Conservation (phyloP, 2,888 invertebrate genomes). For the Archips xylosteana region DNA sequence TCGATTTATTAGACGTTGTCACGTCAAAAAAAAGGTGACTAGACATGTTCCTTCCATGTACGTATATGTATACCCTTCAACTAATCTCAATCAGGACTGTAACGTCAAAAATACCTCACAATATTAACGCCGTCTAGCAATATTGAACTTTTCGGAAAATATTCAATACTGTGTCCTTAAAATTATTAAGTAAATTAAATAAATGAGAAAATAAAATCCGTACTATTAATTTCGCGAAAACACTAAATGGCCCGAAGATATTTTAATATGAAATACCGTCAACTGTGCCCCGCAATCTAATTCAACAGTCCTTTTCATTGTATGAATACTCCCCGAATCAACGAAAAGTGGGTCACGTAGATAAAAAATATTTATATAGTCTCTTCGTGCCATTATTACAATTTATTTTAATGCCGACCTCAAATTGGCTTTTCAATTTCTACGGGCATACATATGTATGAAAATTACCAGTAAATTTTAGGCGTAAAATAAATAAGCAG, state of each 20-base stretch:
- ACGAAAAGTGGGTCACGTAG: constrained; percentile 28
- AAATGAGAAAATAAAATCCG: neutral
- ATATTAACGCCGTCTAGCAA: too few relatives aligned
- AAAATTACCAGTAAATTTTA: constrained; percentile 73
- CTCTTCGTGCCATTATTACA: constrained; percentile 19
- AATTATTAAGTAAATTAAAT: neutral
- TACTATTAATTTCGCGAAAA: neutral
- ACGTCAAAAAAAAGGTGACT: too few relatives aligned
- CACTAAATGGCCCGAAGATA: constrained; percentile 17
- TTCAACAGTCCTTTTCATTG: constrained; percentile 32
- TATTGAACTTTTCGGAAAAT: too few relatives aligned
- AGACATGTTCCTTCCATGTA: too few relatives aligned
- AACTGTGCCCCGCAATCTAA: constrained; percentile 29
- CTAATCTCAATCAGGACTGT: too few relatives aligned
- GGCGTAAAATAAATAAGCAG: constrained; percentile 78
- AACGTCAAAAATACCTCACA: too few relatives aligned
- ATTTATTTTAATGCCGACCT: constrained; percentile 41
- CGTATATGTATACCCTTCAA: too few relatives aligned
- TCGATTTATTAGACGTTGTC: too few relatives aligned
- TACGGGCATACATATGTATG: constrained; percentile 58
- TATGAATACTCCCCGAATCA: constrained; percentile 30
- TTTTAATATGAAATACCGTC: constrained; percentile 29
- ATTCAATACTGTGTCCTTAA: too few relatives aligned
- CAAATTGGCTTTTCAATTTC: constrained; percentile 47
- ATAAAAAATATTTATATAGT: constrained; percentile 23